Percentiles rank a stretch among this genome's conserved stretches.
These are phyloP conservation scores for Solenopsis fugax DNA, from an alignment of 1,140 invertebrate species.

Conservation along the genomic window DNA sequence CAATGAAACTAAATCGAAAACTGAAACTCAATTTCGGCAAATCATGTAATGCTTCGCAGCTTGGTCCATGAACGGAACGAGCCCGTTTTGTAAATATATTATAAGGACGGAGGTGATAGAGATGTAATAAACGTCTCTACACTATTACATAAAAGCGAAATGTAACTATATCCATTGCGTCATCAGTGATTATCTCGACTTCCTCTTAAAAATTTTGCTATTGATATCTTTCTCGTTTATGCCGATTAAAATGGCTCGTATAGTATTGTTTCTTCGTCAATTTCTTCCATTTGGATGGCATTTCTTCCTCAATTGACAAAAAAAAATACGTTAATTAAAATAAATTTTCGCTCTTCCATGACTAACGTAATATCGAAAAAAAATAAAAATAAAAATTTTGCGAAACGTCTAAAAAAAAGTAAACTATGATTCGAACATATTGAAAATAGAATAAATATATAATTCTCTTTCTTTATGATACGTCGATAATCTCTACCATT, in stretches of 20 bases:
- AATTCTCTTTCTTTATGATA: not conserved
- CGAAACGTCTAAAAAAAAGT: not conserved
- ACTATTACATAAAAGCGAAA: not conserved
- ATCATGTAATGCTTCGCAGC: constrained; percentile 59
- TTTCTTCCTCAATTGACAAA: constrained; percentile 34
- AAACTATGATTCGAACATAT: constrained; percentile 5
- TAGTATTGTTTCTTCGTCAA: not conserved
- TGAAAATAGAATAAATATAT: not conserved
- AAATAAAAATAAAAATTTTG: not conserved
- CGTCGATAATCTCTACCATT: not conserved
- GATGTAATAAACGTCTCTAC: not conserved
- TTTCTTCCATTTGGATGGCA: not conserved
- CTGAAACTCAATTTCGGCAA: constrained; percentile 24
- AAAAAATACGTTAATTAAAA: constrained; percentile 14
- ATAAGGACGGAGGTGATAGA: constrained; percentile 5
- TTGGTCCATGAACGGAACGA: not conserved
- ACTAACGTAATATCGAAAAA: constrained; percentile 1
- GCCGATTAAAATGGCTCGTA: not conserved
- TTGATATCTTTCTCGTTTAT: constrained; percentile 16
- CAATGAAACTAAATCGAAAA: constrained; percentile 58
- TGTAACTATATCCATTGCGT: constrained; percentile 19
- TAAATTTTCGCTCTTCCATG: constrained; percentile 32
- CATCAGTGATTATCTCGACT: constrained; percentile 22
- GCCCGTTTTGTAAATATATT: constrained; percentile 61
- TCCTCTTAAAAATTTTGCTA: not conserved